A percentile compares a stretch with the other conserved stretches of the same genome.
Evolutionary conservation across 1,140 invertebrate genomes (phyloP).

Genomic region (Whitmania pigra): DNA sequence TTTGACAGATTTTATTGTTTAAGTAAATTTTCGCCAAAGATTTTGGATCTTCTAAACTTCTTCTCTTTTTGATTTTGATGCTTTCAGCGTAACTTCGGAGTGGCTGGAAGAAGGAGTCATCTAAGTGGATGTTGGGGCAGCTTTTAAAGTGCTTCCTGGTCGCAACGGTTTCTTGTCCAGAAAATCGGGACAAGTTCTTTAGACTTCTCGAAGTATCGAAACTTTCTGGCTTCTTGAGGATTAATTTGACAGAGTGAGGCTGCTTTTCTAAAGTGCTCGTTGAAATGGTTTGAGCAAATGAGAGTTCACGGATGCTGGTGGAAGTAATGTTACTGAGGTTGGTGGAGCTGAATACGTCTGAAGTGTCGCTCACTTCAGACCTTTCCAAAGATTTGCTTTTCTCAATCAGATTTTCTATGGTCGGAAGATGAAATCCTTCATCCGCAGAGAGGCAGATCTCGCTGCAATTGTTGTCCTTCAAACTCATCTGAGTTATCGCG

Average conservation of each 20-base stretch:
- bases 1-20: background rate
- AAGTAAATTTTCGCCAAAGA: background rate
- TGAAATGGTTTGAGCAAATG: background rate
- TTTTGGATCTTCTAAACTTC: constrained; percentile 2
- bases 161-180: no score
- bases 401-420: background rate
- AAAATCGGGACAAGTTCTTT: no score
- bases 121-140: no score
- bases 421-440: background rate
- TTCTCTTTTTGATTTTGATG: background rate
- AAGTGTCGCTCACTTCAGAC: background rate
- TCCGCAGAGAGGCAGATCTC: background rate
- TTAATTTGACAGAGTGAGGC: no score
- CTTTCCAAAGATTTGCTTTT: background rate
- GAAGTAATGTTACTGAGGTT: background rate
- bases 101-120: no score
- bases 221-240: no score
- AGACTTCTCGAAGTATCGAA: no score
- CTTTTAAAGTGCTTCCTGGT: no score
- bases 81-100: no score
- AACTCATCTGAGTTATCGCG: background rate
- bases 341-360: background rate
- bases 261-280: background rate
- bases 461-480: background rate
- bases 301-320: background rate